These are phyloP conservation scores for Anolis apletophallus DNA, from an alignment of 2,797 vertebrate genomes.

Conservation along the genomic window DNA sequence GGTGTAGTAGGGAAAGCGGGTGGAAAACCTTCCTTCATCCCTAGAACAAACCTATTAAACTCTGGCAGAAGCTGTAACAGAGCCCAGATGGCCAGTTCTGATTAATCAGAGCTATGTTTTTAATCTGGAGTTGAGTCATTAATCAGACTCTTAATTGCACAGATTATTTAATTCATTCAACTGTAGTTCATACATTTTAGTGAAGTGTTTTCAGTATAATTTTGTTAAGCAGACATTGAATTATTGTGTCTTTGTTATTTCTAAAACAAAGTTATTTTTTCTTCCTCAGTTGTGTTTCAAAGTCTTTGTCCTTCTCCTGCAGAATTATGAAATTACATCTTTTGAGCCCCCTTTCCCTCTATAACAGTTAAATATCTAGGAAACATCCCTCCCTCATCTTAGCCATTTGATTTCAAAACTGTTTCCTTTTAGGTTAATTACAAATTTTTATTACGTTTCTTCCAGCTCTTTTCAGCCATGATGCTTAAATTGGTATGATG, in stretches of 20 bases:
- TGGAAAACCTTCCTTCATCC: neutral
- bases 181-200: constrained; percentile 2
- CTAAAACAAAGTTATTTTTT: neutral
- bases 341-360: neutral
- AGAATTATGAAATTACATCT: neutral
- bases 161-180: constrained; percentile 24
- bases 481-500: too few species aligned
- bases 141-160: constrained; percentile 29
- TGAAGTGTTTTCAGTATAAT: neutral
- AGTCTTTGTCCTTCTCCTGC: neutral
- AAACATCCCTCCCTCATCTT: neutral
- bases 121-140: constrained; percentile 29
- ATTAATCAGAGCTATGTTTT: constrained; percentile 29
- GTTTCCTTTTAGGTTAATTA: neutral
- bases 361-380: neutral
- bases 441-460: too few species aligned
- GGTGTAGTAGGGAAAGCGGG: neutral
- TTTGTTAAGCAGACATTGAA: neutral
- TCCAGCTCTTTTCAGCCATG: too few species aligned
- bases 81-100: constrained; percentile 28
- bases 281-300: neutral
- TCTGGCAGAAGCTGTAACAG: neutral
- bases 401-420: neutral
- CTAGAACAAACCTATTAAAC: neutral
- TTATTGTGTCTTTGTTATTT: neutral